Conservation (phyloP, 2,797 vertebrate species). For the Rhynchotus rufescens region DNA sequence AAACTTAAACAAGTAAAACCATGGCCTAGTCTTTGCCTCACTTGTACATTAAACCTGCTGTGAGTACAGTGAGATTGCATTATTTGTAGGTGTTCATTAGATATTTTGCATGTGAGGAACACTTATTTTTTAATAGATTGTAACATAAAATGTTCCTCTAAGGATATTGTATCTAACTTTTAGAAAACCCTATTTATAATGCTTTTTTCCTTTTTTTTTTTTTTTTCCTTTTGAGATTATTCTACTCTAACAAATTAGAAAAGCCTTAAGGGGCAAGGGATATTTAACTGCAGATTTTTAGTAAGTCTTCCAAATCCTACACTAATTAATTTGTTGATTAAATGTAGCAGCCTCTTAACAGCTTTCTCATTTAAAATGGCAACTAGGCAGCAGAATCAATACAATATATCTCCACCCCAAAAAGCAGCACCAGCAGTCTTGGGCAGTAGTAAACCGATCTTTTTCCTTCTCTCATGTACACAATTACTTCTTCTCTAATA, state of each 20-base stretch:
- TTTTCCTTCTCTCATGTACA: not conserved
- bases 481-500: not conserved
- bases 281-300: not conserved
- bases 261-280: not conserved
- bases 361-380: not conserved
- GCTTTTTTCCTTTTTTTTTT: not conserved
- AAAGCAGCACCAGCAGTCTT: not conserved
- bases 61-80: not conserved
- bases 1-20: not conserved
- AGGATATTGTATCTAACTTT: not conserved
- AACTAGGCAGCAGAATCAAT: not conserved
- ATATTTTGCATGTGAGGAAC: not conserved
- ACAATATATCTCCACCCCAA: not conserved
- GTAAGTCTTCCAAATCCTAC: not conserved
- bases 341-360: not conserved
- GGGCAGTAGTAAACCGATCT: not conserved
- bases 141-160: not conserved
- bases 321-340: not conserved
- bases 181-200: not conserved
- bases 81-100: not conserved
- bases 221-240: not conserved
- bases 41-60: not conserved
- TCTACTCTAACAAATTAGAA: slow-evolving; percentile 8
- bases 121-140: not conserved
- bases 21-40: not conserved